phyloP scores from a whole-genome alignment of 2,797 vertebrate genomes.

The Merluccius polli region DNA sequence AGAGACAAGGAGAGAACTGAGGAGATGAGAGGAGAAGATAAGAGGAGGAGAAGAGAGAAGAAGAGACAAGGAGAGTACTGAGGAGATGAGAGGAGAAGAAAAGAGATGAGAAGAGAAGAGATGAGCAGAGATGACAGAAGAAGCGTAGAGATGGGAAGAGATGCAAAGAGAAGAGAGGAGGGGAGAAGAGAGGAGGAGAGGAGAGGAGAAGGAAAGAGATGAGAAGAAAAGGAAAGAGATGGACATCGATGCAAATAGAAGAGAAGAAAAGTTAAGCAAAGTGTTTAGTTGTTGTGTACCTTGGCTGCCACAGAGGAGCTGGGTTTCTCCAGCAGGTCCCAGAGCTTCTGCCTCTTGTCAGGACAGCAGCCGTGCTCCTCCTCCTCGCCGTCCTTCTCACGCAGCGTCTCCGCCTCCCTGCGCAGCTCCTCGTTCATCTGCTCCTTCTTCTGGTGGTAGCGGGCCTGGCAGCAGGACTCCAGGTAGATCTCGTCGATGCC shows the following conservation, averaged over 20 bases:
- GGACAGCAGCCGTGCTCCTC: slow-evolving; percentile 90
- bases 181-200: neutral
- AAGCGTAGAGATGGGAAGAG: neutral
- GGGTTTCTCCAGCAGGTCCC: slow-evolving; percentile 98
- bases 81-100: neutral
- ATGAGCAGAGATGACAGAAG: too few relatives aligned
- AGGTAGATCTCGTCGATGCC: slow-evolving; percentile 99
- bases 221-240: too few relatives aligned
- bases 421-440: slow-evolving; percentile 98
- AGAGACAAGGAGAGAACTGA: too few relatives aligned
- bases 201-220: too few relatives aligned
- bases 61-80: neutral
- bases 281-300: slow-evolving; percentile 70
- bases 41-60: neutral
- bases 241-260: too few relatives aligned
- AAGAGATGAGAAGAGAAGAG: too few relatives aligned
- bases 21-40: neutral
- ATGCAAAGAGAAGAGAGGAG: neutral
- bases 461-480: slow-evolving; percentile 96
- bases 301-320: slow-evolving; percentile 95
- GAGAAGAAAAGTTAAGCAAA: too few relatives aligned
- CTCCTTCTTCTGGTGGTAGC: slow-evolving; percentile 98
- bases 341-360: slow-evolving; percentile 94
- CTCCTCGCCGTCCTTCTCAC: slow-evolving; percentile 88
- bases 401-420: slow-evolving; percentile 88